Percentiles rank a stretch among this genome's conserved stretches.
Conservation (phyloP, 2,113 vertebrate genomes). For the Parus major region DNA sequence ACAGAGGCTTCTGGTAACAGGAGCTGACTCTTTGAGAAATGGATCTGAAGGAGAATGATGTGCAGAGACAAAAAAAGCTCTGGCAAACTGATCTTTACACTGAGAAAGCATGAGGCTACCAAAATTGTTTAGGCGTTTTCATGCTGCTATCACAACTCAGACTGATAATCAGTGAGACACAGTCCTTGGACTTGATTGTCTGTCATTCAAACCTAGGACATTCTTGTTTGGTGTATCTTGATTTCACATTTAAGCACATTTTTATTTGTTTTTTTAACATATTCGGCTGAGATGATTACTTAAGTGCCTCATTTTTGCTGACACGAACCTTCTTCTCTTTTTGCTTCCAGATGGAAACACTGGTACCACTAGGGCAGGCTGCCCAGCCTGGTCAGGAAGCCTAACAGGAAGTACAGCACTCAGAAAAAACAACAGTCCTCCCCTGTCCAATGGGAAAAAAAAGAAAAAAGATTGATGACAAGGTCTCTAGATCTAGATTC, state of each 20-base stretch:
- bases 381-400: background rate
- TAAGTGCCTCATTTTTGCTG: background rate
- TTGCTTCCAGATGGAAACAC: conserved; percentile 5
- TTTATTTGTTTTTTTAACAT: background rate
- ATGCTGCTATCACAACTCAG: background rate
- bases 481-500: background rate
- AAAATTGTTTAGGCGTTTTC: background rate
- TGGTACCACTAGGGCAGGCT: background rate
- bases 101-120: background rate
- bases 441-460: background rate
- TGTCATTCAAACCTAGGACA: background rate
- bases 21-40: background rate
- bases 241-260: background rate
- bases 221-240: background rate
- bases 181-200: background rate
- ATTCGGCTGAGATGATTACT: background rate
- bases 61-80: background rate
- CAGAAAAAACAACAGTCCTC: background rate
- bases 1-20: background rate
- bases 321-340: background rate
- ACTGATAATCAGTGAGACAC: background rate
- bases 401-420: background rate
- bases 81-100: background rate
- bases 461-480: background rate
- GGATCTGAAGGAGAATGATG: background rate